A percentile compares a stretch with the other conserved stretches of the same genome.
phyloP scores from a whole-genome alignment of 2,888 invertebrate species.

The Cataglyphis altisquamis region DNA sequence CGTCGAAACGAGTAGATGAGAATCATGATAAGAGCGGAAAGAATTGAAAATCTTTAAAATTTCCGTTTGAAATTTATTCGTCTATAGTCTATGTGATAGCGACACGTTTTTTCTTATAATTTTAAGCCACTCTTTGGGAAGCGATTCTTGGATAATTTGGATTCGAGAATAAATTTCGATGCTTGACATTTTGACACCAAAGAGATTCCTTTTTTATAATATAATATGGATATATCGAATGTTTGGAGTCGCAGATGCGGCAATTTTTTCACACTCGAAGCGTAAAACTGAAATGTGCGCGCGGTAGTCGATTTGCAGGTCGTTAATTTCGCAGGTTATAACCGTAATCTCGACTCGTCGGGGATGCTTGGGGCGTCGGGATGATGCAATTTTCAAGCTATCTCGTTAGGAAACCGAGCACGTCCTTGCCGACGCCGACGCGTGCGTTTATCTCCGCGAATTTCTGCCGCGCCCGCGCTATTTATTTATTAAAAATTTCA shows the following conservation, averaged over 20 bases:
- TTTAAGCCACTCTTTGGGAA: background rate
- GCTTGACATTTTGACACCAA: background rate
- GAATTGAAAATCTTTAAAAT: too few relatives aligned
- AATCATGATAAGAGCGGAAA: too few relatives aligned
- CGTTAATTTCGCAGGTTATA: constrained; percentile 38
- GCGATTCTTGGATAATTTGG: background rate
- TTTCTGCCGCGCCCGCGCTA: constrained; percentile 39
- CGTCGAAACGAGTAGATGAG: too few relatives aligned
- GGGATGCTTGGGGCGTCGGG: constrained; percentile 38
- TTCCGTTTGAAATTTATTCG: too few relatives aligned
- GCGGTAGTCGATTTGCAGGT: constrained; percentile 26
- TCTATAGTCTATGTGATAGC: too few relatives aligned
- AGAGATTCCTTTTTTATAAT: background rate
- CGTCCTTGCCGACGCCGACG: constrained; percentile 48
- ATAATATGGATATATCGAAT: constrained; percentile 6
- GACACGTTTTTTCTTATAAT: background rate
- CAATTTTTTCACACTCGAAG: constrained; percentile 32
- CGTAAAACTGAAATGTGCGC: constrained; percentile 1
- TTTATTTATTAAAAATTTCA: constrained; percentile 57
- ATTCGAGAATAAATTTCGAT: background rate
- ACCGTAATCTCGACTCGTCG: constrained; percentile 42
- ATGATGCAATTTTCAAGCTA: constrained; percentile 48
- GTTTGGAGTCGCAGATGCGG: background rate
- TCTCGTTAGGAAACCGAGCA: constrained; percentile 46
- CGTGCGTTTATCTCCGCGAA: constrained; percentile 47